Conservation (phyloP, 1,140 invertebrate species). For the Ostrea denselamellosa region DNA sequence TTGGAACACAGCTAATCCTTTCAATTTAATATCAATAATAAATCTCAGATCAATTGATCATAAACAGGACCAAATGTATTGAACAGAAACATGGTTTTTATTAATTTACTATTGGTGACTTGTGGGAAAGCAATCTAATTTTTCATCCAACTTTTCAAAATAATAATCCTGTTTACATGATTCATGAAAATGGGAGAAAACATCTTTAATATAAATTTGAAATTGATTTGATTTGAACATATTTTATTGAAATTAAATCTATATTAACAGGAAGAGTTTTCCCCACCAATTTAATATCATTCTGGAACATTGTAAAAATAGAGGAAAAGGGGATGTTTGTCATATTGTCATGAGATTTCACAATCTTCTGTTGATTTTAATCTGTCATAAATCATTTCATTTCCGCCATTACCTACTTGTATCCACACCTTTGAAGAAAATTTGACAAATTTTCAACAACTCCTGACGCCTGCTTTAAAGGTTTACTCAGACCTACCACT, state of each 20-base stretch:
- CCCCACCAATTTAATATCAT: background rate
- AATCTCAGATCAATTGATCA: background rate
- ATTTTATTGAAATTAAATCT: too few species aligned
- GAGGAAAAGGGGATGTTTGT: background rate
- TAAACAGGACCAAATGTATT: constrained; percentile 9
- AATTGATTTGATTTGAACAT: too few species aligned
- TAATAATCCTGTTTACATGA: background rate
- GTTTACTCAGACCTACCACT: background rate
- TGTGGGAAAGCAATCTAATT: background rate
- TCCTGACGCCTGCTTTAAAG: background rate
- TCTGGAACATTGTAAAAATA: background rate
- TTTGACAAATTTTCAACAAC: background rate
- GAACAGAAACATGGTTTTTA: background rate
- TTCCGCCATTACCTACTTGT: constrained; percentile 7
- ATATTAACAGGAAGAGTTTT: background rate
- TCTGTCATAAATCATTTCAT: background rate
- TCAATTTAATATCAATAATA: background rate
- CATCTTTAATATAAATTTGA: background rate
- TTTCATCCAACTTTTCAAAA: background rate
- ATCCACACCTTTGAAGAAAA: background rate
- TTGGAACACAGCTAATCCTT: constrained; percentile 20
- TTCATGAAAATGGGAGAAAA: background rate
- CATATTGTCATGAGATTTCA: background rate
- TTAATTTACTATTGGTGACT: background rate
- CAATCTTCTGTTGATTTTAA: constrained; percentile 10